Conservation (phyloP, 2,888 invertebrate genomes). For the Caenorhabditis sp. region DNA sequence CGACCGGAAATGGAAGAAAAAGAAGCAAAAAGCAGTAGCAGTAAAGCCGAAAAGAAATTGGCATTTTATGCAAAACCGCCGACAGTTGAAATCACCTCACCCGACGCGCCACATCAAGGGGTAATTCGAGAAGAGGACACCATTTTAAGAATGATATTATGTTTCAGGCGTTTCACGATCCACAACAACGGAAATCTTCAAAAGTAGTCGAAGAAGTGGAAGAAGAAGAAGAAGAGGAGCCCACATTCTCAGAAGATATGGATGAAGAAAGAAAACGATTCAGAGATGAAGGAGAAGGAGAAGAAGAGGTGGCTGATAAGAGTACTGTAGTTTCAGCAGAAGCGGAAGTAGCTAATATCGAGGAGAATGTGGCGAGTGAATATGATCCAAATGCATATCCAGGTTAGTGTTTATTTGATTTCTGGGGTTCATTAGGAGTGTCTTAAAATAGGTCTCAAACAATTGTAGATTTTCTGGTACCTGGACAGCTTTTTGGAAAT, state of each 20-base stretch:
- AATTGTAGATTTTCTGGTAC: too few relatives aligned
- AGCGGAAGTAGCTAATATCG: too few relatives aligned
- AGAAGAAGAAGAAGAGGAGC: slow-evolving; percentile 37
- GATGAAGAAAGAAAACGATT: slow-evolving; percentile 47
- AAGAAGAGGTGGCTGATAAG: neutral
- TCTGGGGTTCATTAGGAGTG: too few relatives aligned
- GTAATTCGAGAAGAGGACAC: slow-evolving; percentile 15
- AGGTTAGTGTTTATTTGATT: slow-evolving; percentile 16
- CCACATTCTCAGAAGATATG: slow-evolving; percentile 60
- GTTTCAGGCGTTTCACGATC: slow-evolving; percentile 38
- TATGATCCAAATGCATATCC: slow-evolving; percentile 52
- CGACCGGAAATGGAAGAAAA: neutral
- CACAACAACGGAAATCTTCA: neutral
- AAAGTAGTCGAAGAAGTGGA: neutral
- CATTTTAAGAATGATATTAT: too few relatives aligned
- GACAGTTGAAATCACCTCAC: slow-evolving; percentile 44
- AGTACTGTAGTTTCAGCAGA: slow-evolving; percentile 14
- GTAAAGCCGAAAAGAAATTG: slow-evolving; percentile 26
- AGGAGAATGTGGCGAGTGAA: slow-evolving; percentile 12
- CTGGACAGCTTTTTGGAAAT: too few relatives aligned
- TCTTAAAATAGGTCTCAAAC: too few relatives aligned
- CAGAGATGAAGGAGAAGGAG: slow-evolving; percentile 8
- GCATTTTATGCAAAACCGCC: slow-evolving; percentile 41
- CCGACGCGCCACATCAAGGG: slow-evolving; percentile 42
- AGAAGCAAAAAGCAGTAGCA: slow-evolving; percentile 2